Base-by-base conservation (phyloP, 2,888 invertebrate genomes). In the Apotomis turbidana region DNA sequence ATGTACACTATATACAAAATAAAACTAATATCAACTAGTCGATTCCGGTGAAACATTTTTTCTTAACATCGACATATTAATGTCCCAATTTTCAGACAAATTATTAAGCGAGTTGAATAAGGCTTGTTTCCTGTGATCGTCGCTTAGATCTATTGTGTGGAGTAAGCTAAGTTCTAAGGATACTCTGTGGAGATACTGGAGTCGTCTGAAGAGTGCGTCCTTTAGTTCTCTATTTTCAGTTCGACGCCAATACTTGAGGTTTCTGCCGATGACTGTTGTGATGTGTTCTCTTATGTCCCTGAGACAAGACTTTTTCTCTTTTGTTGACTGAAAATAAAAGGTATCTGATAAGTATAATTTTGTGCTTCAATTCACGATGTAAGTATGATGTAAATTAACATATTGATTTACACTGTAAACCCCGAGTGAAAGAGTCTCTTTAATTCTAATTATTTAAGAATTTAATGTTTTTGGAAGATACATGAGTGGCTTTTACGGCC, bases 171-270 rank as follows among this genome's bases (percentile, higher is more conserved):
- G 80, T 54, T 90, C 80, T 54, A 93, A 79, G 2, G 87, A 87
- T 10, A 93, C 86, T 78, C 80, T 81, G 72, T 92, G 90, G 76
- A 94, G 82, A 79, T 88, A 82, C 71, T 89, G 89, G 75, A 93
- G 84, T 82, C 93, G 87, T 80, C 79, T 86, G 63, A 89, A 81
- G 49, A 94, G 79, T 9, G 89, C 87, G 74, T 85, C 85, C 74
- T 82, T 89, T 3, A 92, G 84, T 51, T 85, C 80, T 10, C 75
- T 73, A 63, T 83, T 80, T 60, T 86, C 85, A 0, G 86, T 84
- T 51, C 87, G 85, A 1, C 95, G 88, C 94, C 94, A 95, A 74
- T 94, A 91, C 74, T 90, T 91, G 15, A 95, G 87, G 60, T 94
- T 94, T 73, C 88, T 87, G 46, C 91, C 93, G 66, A 95, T 94